Evolutionary conservation across 2,797 vertebrate species (phyloP).

Genomic region (Poeciliopsis presidionis): DNA sequence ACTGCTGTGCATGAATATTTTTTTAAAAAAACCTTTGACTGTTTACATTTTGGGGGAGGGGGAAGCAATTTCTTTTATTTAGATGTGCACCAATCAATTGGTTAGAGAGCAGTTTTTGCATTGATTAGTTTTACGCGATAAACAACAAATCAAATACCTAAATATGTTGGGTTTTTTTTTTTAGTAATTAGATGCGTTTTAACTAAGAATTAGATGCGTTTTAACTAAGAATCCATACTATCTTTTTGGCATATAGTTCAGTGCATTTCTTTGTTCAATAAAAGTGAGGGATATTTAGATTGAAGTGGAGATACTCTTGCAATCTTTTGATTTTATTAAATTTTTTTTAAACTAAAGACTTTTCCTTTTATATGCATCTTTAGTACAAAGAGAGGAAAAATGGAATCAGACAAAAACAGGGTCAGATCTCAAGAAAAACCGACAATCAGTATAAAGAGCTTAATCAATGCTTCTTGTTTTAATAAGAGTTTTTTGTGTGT

Average conservation of each 20-base stretch:
- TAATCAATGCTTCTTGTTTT: background rate
- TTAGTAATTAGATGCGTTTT: background rate
- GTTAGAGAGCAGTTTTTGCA: background rate
- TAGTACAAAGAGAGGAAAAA: background rate
- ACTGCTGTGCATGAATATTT: background rate
- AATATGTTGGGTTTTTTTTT: background rate
- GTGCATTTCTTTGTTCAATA: background rate
- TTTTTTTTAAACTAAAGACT: background rate
- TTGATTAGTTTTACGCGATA: background rate
- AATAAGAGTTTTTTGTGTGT: background rate
- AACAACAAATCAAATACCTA: background rate
- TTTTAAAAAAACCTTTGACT: too few species aligned
- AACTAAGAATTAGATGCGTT: background rate
- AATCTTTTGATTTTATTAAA: background rate
- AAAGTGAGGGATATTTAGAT: background rate
- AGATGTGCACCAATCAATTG: background rate
- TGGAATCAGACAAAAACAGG: background rate
- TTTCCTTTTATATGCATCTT: background rate
- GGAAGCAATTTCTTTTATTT: background rate
- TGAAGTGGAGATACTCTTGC: background rate
- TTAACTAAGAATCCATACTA: background rate
- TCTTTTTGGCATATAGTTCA: background rate
- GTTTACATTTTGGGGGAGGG: background rate
- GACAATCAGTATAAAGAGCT: background rate
- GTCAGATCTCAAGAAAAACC: background rate